Conservation (phyloP, 2,797 vertebrate species). For the Manis crassicaudata region DNA sequence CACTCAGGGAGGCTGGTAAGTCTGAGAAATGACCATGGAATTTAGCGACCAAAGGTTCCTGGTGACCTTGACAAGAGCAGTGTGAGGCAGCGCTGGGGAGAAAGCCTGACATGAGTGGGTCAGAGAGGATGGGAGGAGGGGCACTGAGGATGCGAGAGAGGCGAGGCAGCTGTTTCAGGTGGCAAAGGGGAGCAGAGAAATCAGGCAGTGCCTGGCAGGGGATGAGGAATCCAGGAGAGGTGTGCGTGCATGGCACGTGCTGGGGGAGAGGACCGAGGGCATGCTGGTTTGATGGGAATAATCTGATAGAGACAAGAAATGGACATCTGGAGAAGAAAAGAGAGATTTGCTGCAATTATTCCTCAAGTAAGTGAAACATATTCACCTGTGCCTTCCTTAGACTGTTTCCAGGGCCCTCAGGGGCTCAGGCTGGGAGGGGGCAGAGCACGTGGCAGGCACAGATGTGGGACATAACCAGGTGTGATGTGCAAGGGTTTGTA, state of each 20-base stretch:
- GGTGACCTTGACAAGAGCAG: not conserved
- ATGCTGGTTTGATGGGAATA: not conserved
- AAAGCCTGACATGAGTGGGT: rapidly evolving
- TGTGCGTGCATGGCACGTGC: rapidly evolving
- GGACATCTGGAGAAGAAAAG: not conserved
- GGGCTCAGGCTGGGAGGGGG: too few species aligned
- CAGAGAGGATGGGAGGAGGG: not conserved
- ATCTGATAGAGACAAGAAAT: not conserved
- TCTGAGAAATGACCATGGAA: not conserved
- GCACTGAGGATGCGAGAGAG: rapidly evolving
- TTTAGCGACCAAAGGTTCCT: not conserved
- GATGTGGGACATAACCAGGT: rapidly evolving
- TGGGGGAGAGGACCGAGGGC: not conserved
- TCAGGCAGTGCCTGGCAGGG: not conserved
- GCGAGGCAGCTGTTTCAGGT: not conserved
- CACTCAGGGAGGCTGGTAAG: rapidly evolving
- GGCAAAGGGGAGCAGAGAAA: not conserved
- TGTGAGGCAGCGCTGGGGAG: not conserved
- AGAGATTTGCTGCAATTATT: not conserved
- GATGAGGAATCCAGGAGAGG: not conserved
- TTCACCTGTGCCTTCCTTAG: rapidly evolving
- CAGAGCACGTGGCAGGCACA: rapidly evolving
- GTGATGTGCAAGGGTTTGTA: not conserved
- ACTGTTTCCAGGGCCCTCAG: too few species aligned
- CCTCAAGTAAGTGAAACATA: rapidly evolving